These are phyloP conservation scores for Erebia ligea DNA, from an alignment of 2,888 invertebrate genomes.

Conservation along the genomic window DNA sequence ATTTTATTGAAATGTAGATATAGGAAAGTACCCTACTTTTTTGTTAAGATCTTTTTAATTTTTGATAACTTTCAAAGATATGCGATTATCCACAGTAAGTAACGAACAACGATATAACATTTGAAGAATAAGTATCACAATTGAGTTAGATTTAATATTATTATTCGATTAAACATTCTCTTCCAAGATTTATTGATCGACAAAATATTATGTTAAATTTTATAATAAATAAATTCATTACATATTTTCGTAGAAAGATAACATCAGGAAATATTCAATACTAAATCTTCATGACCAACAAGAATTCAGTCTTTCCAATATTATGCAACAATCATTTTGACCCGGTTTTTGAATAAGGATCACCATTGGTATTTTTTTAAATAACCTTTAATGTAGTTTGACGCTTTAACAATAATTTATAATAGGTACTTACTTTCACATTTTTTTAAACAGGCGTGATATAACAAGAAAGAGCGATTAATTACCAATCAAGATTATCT, in stretches of 20 bases:
- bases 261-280: neutral
- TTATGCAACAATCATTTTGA: neutral
- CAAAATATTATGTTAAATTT: conserved; percentile 2
- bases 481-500: neutral
- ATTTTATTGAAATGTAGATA: conserved; percentile 24
- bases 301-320: neutral
- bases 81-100: conserved; percentile 34
- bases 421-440: neutral
- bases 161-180: conserved; percentile 15
- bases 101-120: conserved; percentile 28
- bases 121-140: conserved; percentile 37
- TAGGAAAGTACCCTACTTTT: conserved; percentile 1
- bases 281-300: neutral
- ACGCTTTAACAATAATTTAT: neutral
- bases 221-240: neutral
- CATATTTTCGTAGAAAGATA: neutral
- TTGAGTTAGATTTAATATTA: conserved; percentile 24
- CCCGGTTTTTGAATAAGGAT: neutral
- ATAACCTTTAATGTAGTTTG: neutral
- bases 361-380: neutral
- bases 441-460: neutral
- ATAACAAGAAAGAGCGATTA: neutral
- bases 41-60: conserved; percentile 12
- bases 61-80: conserved; percentile 34
- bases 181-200: conserved; percentile 12